Evolutionary conservation across 2,113 vertebrate genomes (phyloP).

Genomic region (Myiagra hebetior): DNA sequence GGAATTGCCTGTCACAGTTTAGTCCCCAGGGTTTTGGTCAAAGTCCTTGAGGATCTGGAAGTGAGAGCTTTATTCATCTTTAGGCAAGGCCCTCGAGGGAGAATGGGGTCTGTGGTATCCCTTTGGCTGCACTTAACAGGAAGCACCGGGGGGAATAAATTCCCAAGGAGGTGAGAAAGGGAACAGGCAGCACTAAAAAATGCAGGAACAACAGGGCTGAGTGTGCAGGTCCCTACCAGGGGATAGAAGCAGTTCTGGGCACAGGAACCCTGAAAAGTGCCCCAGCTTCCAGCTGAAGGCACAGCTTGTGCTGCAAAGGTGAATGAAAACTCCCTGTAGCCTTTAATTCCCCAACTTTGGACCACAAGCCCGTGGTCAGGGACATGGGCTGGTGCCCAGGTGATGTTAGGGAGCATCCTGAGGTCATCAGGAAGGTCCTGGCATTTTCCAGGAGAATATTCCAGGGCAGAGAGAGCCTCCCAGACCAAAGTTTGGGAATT

Average conservation of each 20-base stretch:
- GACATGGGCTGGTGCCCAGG: neutral
- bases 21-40: neutral
- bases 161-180: neutral
- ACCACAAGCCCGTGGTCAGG: fast-evolving
- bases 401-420: neutral
- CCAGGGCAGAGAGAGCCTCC: neutral
- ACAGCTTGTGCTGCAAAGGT: neutral
- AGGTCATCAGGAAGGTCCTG: neutral
- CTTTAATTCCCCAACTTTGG: neutral
- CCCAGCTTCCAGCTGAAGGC: neutral
- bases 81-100: neutral
- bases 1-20: neutral
- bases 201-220: neutral
- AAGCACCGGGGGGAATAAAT: neutral
- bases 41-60: neutral
- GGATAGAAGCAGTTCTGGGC: neutral
- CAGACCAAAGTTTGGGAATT: neutral
- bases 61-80: neutral
- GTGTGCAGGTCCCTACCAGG: neutral
- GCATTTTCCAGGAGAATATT: neutral
- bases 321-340: neutral
- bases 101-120: neutral
- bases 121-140: neutral
- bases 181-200: neutral
- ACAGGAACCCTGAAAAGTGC: neutral